Evolutionary conservation across 2,888 invertebrate species (phyloP), one percentile per base, ranked within the genome.

Genomic region (Catocala sponsa): DNA sequence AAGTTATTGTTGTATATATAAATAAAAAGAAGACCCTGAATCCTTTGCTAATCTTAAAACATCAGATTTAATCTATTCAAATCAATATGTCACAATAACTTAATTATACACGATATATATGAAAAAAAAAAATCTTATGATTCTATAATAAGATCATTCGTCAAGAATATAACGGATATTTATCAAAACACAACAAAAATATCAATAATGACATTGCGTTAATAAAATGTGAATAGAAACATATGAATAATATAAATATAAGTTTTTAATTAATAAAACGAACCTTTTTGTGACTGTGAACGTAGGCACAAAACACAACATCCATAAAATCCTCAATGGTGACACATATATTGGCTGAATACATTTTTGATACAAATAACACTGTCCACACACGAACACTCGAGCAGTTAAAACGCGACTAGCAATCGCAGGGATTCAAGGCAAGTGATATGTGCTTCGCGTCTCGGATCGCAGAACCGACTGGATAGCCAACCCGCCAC

Each of bases 271-370:
- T 41, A 15, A 35, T 55, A 47, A 49, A 53, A 81, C 78, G 42
- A 81, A 91, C 90, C 90, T 89, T 89, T 59, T 79, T 87, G 42
- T 80, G 80, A 58, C 79, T 87, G 11, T 80, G 79, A 11, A 90
- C 78, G 63, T 94, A 94, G 55, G 84, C 91, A 74, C 89, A 92
- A 59, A 88, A 92, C 0, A 93, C 94, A 42, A 93, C 92, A 88
- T 94, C 94, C 85, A 90, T 83, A 71, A 94, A 94, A 68, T 89
- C 90, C 67, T 92, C 89, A 35, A 93, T 89, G 52, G 85, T 87
- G 42, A 91, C 86, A 81, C 87, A 88, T 70, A 91, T 83, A 74
- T 85, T 85, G 65, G 86, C 89, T 2, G 91, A 82, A 81, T 89
- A 89, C 93, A 93, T 93, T 61, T 86, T 61, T n/a, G 2, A 25